These are phyloP conservation scores for Phragmatobia fuliginosa DNA, from an alignment of 2,888 invertebrate species.

Conservation along the genomic window DNA sequence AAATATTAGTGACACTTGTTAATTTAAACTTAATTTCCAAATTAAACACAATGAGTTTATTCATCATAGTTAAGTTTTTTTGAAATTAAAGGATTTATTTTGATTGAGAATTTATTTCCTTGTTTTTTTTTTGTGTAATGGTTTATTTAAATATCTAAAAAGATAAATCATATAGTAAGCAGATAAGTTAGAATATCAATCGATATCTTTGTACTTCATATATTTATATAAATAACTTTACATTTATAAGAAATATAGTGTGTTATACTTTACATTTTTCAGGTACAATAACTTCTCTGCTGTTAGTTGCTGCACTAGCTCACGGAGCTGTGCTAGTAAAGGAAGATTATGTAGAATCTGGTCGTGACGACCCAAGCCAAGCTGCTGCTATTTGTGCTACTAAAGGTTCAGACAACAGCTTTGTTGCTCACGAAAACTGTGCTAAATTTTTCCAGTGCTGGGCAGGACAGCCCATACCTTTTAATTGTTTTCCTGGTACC, in stretches of 20 bases:
- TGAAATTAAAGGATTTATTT: neutral
- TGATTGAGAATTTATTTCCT: neutral
- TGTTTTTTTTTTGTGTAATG: neutral
- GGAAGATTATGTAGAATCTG: neutral
- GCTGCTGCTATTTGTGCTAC: conserved; percentile 53
- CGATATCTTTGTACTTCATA: neutral
- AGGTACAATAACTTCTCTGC: conserved; percentile 33
- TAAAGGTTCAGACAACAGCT: conserved; percentile 44
- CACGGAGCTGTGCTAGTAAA: conserved; percentile 7
- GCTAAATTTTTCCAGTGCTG: conserved; percentile 53
- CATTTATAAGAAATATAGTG: too few relatives aligned
- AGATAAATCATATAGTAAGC: neutral
- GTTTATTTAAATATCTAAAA: neutral
- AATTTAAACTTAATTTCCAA: too few relatives aligned
- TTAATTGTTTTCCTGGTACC: conserved; percentile 35
- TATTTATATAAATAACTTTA: neutral
- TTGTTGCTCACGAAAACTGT: conserved; percentile 57
- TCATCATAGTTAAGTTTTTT: too few relatives aligned
- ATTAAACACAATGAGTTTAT: too few relatives aligned
- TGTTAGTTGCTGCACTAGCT: conserved; percentile 22
- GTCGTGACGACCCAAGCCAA: conserved; percentile 40
- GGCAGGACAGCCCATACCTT: conserved; percentile 40
- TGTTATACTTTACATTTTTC: conserved; percentile 16
- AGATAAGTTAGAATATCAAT: neutral
- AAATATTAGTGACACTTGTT: neutral